Evolutionary conservation across 2,797 vertebrate species (phyloP).

Genomic region (Valencia hispanica): DNA sequence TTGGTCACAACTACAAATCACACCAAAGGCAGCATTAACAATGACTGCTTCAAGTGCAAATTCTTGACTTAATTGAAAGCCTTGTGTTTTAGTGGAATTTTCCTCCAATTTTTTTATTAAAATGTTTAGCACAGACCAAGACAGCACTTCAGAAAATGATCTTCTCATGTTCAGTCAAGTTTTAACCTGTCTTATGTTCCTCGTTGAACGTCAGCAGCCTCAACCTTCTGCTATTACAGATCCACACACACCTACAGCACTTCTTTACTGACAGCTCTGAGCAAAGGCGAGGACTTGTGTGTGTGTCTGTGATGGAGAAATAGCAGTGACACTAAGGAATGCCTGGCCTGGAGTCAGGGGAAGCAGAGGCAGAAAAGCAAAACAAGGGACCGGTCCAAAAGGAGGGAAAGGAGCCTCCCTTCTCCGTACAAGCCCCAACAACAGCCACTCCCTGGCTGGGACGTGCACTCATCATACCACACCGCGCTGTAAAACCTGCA

Average conservation of each 20-base stretch:
- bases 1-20: neutral
- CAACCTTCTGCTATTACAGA: neutral
- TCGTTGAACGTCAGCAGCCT: neutral
- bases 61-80: neutral
- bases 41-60: slow-evolving; percentile 3
- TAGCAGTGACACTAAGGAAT: slow-evolving; percentile 64
- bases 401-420: slow-evolving; percentile 54
- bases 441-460: slow-evolving; percentile 58
- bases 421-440: slow-evolving; percentile 64
- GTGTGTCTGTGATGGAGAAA: slow-evolving; percentile 22
- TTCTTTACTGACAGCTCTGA: slow-evolving; percentile 30
- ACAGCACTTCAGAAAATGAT: slow-evolving; percentile 15
- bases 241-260: slow-evolving; percentile 8
- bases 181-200: slow-evolving; percentile 31
- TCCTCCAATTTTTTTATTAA: slow-evolving; percentile 14
- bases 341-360: slow-evolving; percentile 61
- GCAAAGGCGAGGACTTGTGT: slow-evolving; percentile 21
- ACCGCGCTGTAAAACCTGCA: slow-evolving; percentile 23
- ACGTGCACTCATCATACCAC: slow-evolving; percentile 39
- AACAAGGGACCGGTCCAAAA: slow-evolving; percentile 49
- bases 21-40: neutral
- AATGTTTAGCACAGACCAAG: slow-evolving; percentile 6
- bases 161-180: slow-evolving; percentile 42
- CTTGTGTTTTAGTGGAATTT: slow-evolving; percentile 23
- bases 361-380: slow-evolving; percentile 35